Percentiles rank a stretch among this genome's conserved stretches.
Evolutionary conservation across 1,140 invertebrate genomes (phyloP).

Genomic region (Vanessa atalanta): DNA sequence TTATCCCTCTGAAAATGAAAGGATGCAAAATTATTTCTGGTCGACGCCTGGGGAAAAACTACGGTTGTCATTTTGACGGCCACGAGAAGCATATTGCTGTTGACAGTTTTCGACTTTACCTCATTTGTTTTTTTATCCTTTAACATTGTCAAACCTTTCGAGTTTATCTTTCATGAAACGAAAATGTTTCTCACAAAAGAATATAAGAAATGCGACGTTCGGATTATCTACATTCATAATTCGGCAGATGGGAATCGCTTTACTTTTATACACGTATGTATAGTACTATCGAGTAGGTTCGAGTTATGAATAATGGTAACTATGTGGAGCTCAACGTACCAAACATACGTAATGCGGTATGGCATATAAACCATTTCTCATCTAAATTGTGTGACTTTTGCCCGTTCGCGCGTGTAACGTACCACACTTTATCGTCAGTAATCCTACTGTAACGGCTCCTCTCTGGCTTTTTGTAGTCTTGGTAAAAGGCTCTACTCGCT

Average conservation of each 20-base stretch:
- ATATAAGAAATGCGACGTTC: neutral
- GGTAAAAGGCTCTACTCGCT: conserved; percentile 38
- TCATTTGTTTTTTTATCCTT: conserved; percentile 32
- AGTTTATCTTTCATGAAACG: neutral
- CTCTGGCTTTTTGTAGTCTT: conserved; percentile 45
- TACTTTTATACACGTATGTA: neutral
- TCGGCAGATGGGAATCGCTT: neutral
- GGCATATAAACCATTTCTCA: conserved; percentile 63
- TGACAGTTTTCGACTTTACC: conserved; percentile 42
- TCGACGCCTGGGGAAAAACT: conserved; percentile 34
- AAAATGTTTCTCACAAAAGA: neutral
- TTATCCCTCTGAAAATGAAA: conserved; percentile 48
- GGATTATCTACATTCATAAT: conserved; percentile 3
- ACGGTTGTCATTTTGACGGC: conserved; percentile 44
- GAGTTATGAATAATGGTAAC: conserved; percentile 40
- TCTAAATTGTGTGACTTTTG: conserved; percentile 66
- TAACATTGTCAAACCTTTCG: conserved; percentile 11
- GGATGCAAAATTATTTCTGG: conserved; percentile 45
- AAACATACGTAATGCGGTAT: conserved; percentile 53
- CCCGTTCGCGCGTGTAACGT: conserved; percentile 60
- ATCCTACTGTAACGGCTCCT: conserved; percentile 52
- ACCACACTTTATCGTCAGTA: conserved; percentile 65
- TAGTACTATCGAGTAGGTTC: conserved; percentile 8
- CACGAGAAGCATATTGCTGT: conserved; percentile 34
- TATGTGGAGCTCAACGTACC: conserved; percentile 33